phyloP scores from a whole-genome alignment of 2,113 vertebrate species.

The Corvus hawaiiensis region DNA sequence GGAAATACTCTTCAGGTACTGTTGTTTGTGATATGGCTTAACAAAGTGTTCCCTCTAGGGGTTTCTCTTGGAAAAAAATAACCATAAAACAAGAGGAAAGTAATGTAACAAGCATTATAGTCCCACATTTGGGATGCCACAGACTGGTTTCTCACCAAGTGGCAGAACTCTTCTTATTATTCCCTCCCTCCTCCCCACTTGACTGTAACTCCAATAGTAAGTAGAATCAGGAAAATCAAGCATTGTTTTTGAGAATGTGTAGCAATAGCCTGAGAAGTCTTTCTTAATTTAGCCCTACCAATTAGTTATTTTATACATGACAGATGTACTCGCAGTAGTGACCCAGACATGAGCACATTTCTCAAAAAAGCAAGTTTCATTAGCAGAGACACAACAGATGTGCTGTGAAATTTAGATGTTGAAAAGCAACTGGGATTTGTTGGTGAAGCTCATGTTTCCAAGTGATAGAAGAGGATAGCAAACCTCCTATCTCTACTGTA shows the following conservation, averaged over 20 bases:
- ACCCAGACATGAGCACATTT: not conserved
- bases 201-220: not conserved
- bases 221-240: not conserved
- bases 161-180: not conserved
- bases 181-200: not conserved
- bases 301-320: not conserved
- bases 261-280: not conserved
- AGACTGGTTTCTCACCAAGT: not conserved
- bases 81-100: not conserved
- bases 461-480: not conserved
- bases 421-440: not conserved
- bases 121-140: not conserved
- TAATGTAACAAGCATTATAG: not conserved
- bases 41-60: slow-evolving; percentile 43
- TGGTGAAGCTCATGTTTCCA: not conserved
- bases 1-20: not conserved
- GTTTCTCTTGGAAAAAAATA: not conserved
- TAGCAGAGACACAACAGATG: not conserved
- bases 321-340: not conserved
- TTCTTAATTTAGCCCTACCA: not conserved
- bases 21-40: not conserved
- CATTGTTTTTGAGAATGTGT: not conserved
- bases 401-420: slow-evolving; percentile 6
- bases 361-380: not conserved
- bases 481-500: not conserved